A percentile compares a stretch with the other conserved stretches of the same genome.
These are phyloP conservation scores for Sebastes taczanowskii DNA, from an alignment of 2,797 vertebrate genomes.

Conservation along the genomic window DNA sequence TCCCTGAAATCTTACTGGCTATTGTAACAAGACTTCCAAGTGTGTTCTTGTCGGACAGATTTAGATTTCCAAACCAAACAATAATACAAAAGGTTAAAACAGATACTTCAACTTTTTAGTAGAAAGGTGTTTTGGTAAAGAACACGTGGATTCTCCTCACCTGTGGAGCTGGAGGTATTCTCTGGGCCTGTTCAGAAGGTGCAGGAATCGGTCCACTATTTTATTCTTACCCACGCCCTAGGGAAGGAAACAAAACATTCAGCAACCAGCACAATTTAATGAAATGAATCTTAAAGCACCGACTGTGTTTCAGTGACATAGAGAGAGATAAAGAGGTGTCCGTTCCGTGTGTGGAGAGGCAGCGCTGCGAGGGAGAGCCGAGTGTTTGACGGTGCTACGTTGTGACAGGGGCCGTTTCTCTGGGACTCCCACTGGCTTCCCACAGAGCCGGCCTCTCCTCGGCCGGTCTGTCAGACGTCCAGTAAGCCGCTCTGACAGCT, in stretches of 20 bases:
- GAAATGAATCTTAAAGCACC: background rate
- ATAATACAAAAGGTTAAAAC: too few species aligned
- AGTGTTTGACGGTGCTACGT: conserved; percentile 29
- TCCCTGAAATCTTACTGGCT: too few species aligned
- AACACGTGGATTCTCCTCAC: conserved; percentile 68
- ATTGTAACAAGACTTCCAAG: too few species aligned
- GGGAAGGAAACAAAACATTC: background rate
- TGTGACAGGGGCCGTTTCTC: conserved; percentile 49
- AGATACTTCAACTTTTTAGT: too few species aligned
- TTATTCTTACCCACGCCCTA: conserved; percentile 99
- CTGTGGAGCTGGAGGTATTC: conserved; percentile 98
- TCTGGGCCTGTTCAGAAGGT: conserved; percentile 94
- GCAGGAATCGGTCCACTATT: conserved; percentile 94
- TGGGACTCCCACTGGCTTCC: conserved; percentile 38
- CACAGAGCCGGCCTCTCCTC: conserved; percentile 2
- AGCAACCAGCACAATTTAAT: background rate
- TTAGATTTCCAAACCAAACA: too few species aligned
- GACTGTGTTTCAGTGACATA: background rate
- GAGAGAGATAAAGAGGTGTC: conserved; percentile 7
- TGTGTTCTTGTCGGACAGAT: too few species aligned
- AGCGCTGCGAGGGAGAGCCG: background rate
- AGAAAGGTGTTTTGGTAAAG: background rate
- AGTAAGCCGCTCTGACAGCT: conserved; percentile 42
- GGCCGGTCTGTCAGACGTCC: conserved; percentile 26
- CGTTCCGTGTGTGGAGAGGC: background rate